Evolutionary conservation across 2,113 vertebrate species (phyloP).

Genomic region (Scopus umbretta): DNA sequence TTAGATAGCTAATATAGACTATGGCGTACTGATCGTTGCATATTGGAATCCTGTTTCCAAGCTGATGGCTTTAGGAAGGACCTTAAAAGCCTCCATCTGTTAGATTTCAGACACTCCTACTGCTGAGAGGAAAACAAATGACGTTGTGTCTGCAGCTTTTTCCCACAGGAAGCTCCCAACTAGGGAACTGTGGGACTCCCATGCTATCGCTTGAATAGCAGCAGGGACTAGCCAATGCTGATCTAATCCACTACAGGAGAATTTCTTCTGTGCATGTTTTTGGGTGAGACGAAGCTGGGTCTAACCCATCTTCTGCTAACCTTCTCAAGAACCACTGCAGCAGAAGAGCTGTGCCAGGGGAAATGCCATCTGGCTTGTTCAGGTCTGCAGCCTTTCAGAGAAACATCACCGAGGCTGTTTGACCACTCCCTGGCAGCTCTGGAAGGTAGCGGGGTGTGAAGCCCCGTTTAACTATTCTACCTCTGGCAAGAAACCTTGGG

Average conservation of each 20-base stretch:
- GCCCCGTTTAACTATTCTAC: not conserved
- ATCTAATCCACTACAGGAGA: not conserved
- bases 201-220: not conserved
- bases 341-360: not conserved
- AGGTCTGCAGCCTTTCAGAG: not conserved
- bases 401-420: not conserved
- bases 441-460: not conserved
- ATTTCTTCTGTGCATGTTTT: not conserved
- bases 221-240: not conserved
- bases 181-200: not conserved
- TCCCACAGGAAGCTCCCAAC: not conserved
- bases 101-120: not conserved
- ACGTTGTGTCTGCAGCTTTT: not conserved
- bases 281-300: not conserved
- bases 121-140: not conserved
- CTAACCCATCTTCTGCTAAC: not conserved
- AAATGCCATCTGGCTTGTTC: not conserved
- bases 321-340: not conserved
- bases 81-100: not conserved
- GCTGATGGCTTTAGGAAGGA: not conserved
- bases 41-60: not conserved
- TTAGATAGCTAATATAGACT: not conserved
- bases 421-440: not conserved
- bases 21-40: not conserved
- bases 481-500: not conserved